Base-by-base conservation (phyloP, 1,140 invertebrate genomes). In the Amyelois transitella region DNA sequence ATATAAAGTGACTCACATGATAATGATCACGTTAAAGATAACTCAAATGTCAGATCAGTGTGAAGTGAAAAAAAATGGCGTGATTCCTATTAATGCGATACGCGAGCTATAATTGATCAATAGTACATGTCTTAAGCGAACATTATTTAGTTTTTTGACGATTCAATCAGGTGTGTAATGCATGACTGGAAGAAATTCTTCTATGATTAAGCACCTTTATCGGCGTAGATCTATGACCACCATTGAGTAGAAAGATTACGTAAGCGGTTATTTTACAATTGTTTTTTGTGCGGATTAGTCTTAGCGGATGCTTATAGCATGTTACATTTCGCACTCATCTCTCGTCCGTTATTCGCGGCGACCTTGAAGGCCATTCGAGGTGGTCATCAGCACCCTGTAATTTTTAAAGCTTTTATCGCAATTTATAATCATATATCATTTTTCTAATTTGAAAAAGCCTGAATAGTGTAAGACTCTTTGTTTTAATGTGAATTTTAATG, bases 371-470 rank as follows among this genome's bases (percentile, higher is more conserved):
- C 43, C 24, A 18, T 7, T 28, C 25, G 43, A 52, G 14, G 28
- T 38, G 43, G 21, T 45, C 19, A 57, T 54, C 45, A 52, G 45
- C 22, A 60, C 59, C 19, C 51, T 17, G 48, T 58, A 49, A 55
- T 49, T 49, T 44, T 38, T 38, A 55, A 48, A 53, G 43, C 43
- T 18, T 38, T 19, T 6, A 20, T 20, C 6, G n/a, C n/a, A n/a
- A n/a, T n/a, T n/a, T n/a, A n/a, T n/a, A n/a, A n/a, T n/a, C n/a
- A n/a, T n/a, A n/a, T n/a, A n/a, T n/a, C n/a, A n/a, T n/a, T n/a
- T n/a, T n/a, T n/a, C n/a, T n/a, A n/a, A n/a, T n/a, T n/a, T n/a
- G n/a, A n/a, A n/a, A n/a, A n/a, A n/a, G n/a, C n/a, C n/a, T n/a
- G n/a, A n/a, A n/a, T n/a, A n/a, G n/a, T n/a, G n/a, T n/a, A n/a